phyloP scores from a whole-genome alignment of 2,113 vertebrate species.

The Pangasianodon gigas region DNA sequence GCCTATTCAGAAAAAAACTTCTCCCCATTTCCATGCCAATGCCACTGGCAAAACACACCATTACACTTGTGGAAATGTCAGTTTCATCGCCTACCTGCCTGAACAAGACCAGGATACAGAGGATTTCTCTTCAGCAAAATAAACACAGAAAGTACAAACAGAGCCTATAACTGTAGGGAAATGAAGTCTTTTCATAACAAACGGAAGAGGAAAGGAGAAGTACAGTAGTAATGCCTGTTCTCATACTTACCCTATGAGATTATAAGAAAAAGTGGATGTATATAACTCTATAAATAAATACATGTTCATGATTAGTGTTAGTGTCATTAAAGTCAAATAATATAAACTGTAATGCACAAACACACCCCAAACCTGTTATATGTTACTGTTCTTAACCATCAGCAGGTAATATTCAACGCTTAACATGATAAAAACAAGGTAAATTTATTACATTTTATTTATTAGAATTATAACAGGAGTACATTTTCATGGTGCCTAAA shows the following conservation, averaged over 20 bases:
- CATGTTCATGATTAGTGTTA: background rate
- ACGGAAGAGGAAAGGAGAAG: background rate
- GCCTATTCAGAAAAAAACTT: slow-evolving; percentile 35
- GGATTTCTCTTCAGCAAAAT: background rate
- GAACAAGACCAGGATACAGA: slow-evolving; percentile 4
- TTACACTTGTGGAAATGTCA: slow-evolving; percentile 9
- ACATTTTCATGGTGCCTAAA: background rate
- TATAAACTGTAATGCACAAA: background rate
- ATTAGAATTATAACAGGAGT: background rate
- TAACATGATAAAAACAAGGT: background rate
- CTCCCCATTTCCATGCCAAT: slow-evolving; percentile 53
- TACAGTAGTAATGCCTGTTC: background rate
- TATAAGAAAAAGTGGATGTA: background rate
- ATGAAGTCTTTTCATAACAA: background rate
- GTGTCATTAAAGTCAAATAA: background rate
- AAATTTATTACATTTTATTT: background rate
- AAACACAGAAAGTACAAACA: background rate
- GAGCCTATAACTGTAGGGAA: background rate
- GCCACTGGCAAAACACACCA: slow-evolving; percentile 27
- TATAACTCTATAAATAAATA: background rate
- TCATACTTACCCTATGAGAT: background rate
- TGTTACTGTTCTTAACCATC: background rate
- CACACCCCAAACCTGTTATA: background rate
- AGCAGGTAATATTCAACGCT: background rate
- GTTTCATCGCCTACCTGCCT: slow-evolving; percentile 26